A percentile compares a stretch with the other conserved stretches of the same genome.
Evolutionary conservation across 2,113 vertebrate genomes (phyloP).

Genomic region (Cacatua alba): DNA sequence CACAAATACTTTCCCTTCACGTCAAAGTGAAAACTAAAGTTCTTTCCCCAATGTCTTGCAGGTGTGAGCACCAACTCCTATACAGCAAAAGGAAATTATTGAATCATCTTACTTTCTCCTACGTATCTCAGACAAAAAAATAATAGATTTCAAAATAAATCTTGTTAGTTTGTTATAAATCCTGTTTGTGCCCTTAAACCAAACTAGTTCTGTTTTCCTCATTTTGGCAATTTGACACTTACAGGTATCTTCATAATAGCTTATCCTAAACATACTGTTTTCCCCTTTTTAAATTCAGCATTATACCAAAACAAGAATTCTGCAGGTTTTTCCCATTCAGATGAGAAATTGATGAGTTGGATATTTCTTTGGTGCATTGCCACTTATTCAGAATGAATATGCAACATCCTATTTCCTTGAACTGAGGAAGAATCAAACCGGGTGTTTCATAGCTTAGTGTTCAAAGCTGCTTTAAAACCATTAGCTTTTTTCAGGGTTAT

Average conservation of each 20-base stretch:
- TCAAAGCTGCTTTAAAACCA: slow-evolving; percentile 27
- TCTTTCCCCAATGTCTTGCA: not conserved
- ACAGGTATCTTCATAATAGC: not conserved
- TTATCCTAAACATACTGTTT: not conserved
- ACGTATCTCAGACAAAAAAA: not conserved
- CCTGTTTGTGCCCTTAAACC: not conserved
- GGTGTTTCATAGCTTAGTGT: not conserved
- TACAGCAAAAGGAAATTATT: not conserved
- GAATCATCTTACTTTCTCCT: not conserved
- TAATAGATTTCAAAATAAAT: not conserved
- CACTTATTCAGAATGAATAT: not conserved
- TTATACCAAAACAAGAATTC: not conserved
- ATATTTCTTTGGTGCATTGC: slow-evolving; percentile 11
- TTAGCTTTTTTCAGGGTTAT: slow-evolving; percentile 48
- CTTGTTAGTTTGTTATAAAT: not conserved
- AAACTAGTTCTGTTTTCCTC: not conserved
- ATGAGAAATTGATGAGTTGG: not conserved
- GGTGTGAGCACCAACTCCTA: not conserved
- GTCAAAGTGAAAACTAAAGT: not conserved
- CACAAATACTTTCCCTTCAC: not conserved
- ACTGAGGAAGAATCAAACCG: not conserved
- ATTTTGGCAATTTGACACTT: not conserved
- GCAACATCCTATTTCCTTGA: slow-evolving; percentile 13
- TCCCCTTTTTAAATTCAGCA: not conserved
- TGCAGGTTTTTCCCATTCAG: not conserved